Evolutionary conservation across 2,113 vertebrate genomes (phyloP).

Genomic region (Nothobranchius kuhntae): DNA sequence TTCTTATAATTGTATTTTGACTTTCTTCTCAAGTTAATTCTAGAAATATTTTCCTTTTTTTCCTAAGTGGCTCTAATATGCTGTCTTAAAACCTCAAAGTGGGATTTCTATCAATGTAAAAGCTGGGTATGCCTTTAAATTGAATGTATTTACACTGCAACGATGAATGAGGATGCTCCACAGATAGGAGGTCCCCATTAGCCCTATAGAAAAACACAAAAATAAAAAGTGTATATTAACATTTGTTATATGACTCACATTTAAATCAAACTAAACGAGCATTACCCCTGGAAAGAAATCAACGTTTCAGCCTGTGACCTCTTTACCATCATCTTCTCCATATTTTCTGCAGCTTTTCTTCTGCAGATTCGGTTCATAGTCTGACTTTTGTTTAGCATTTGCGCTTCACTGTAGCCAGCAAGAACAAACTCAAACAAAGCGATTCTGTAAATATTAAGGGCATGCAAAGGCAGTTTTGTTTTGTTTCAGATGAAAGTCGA

Average conservation of each 20-base stretch:
- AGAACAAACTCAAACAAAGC: slow-evolving; percentile 64
- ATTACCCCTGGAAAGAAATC: slow-evolving; percentile 4
- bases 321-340: slow-evolving; percentile 12
- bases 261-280: not conserved
- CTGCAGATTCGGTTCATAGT: slow-evolving; percentile 12
- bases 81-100: not conserved
- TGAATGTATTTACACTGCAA: slow-evolving; percentile 21
- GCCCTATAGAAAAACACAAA: slow-evolving; percentile 7
- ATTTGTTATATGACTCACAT: not conserved
- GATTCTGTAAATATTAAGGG: slow-evolving; percentile 79
- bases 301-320: slow-evolving; percentile 9
- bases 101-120: slow-evolving; percentile 7
- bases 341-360: slow-evolving; percentile 15
- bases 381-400: slow-evolving; percentile 41
- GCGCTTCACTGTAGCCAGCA: slow-evolving; percentile 65
- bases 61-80: no score
- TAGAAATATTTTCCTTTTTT: no score
- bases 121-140: slow-evolving; percentile 33
- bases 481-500: slow-evolving; percentile 60
- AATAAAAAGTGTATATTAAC: not conserved
- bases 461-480: slow-evolving; percentile 70
- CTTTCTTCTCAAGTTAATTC: no score
- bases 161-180: slow-evolving; percentile 16
- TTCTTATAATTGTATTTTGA: no score
- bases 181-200: slow-evolving; percentile 32